These are phyloP conservation scores for Amazona guildingii DNA, from an alignment of 2,113 vertebrate genomes.

Conservation along the genomic window DNA sequence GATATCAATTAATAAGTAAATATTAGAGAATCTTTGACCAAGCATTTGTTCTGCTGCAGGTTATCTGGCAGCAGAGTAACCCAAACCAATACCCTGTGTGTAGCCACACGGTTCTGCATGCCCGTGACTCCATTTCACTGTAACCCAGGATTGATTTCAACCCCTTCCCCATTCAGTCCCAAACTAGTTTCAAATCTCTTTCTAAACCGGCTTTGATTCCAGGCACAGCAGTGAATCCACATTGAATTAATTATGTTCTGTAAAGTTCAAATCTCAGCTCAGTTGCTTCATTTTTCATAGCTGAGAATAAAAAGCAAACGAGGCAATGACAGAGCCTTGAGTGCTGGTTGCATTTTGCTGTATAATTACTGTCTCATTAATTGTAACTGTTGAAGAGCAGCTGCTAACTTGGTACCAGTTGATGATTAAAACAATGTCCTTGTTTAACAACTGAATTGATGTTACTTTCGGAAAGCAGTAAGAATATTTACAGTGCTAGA, in stretches of 20 bases:
- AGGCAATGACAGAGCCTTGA: slow-evolving; percentile 31
- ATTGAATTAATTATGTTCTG: slow-evolving; percentile 42
- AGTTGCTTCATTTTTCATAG: slow-evolving; percentile 35
- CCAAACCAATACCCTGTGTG: not conserved
- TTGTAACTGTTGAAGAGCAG: slow-evolving; percentile 34
- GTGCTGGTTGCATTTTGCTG: slow-evolving; percentile 20
- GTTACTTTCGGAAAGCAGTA: not conserved
- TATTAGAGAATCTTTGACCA: not conserved
- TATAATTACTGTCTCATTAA: slow-evolving; percentile 37
- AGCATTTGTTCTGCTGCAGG: not conserved
- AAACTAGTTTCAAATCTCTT: not conserved
- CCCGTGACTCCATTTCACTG: not conserved
- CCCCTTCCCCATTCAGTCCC: not conserved
- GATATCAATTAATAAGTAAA: not conserved
- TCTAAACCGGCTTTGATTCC: not conserved
- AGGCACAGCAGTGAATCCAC: not conserved
- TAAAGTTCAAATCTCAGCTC: not conserved
- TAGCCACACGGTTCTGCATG: not conserved
- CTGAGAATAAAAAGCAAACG: not conserved
- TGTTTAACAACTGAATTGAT: slow-evolving; percentile 27
- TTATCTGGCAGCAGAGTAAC: not conserved
- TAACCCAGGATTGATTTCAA: not conserved
- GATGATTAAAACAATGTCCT: not conserved
- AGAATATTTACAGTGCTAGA: not conserved
- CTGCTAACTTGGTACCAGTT: slow-evolving; percentile 24